phyloP scores from a whole-genome alignment of 2,888 invertebrate species.

The Xylophagus ater region DNA sequence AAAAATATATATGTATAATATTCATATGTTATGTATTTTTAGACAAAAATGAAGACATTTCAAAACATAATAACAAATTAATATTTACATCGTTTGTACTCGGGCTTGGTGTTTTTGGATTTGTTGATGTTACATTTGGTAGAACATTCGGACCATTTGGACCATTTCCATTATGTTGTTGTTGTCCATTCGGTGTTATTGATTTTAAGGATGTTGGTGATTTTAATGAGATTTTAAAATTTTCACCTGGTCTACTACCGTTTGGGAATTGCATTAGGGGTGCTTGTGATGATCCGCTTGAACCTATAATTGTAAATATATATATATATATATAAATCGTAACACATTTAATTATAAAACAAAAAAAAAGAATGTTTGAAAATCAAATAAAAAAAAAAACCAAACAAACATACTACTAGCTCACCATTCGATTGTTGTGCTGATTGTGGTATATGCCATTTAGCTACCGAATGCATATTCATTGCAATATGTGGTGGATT shows the following conservation, averaged over 20 bases:
- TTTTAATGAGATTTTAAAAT: slow-evolving; percentile 40
- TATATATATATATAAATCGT: not conserved
- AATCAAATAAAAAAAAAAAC: not conserved
- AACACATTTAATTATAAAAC: not conserved
- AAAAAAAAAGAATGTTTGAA: not conserved
- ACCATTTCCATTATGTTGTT: slow-evolving; percentile 4
- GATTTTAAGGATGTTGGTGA: slow-evolving; percentile 39
- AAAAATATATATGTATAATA: slow-evolving; percentile 1
- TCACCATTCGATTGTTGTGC: slow-evolving; percentile 41
- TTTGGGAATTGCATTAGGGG: slow-evolving; percentile 37
- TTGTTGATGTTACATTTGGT: slow-evolving; percentile 55
- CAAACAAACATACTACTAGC: slow-evolving; percentile 12
- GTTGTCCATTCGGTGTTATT: slow-evolving; percentile 27
- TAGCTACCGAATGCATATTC: slow-evolving; percentile 38
- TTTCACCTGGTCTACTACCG: slow-evolving; percentile 38
- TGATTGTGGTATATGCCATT: slow-evolving; percentile 61
- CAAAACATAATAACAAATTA: not conserved
- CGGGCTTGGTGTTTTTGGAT: slow-evolving; percentile 77
- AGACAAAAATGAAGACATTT: not conserved
- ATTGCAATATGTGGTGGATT: slow-evolving; percentile 36
- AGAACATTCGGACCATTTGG: slow-evolving; percentile 31
- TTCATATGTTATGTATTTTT: not conserved
- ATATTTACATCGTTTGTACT: slow-evolving; percentile 48
- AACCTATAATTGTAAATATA: slow-evolving; percentile 20
- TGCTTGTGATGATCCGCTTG: slow-evolving; percentile 33